These are phyloP conservation scores for Caenorhabditis japonica DNA, from an alignment of 2,888 invertebrate genomes.

Conservation along the genomic window DNA sequence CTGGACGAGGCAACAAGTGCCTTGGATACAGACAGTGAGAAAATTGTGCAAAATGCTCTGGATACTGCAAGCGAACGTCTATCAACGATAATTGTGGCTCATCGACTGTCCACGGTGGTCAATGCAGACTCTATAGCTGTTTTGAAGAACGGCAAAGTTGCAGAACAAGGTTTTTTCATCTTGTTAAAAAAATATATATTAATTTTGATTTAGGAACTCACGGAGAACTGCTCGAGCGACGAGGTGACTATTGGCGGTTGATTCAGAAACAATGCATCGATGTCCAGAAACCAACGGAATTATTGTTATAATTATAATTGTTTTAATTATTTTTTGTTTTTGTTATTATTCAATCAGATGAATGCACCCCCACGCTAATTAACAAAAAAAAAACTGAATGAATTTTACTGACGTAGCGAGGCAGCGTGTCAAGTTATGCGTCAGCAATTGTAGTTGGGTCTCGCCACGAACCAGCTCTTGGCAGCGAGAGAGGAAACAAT, in stretches of 20 bases:
- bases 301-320: no score
- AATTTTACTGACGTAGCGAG: no score
- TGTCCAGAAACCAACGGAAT: no score
- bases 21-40: slow-evolving; percentile 62
- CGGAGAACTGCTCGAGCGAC: slow-evolving; percentile 81
- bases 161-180: no score
- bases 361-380: no score
- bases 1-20: slow-evolving; percentile 54
- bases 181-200: no score
- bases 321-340: not conserved
- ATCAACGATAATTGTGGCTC: slow-evolving; percentile 79
- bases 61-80: slow-evolving; percentile 80
- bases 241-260: slow-evolving; percentile 83
- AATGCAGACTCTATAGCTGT: slow-evolving; percentile 68
- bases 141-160: slow-evolving; percentile 67
- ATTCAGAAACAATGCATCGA: slow-evolving; percentile 53
- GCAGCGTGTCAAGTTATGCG: no score
- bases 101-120: slow-evolving; percentile 79
- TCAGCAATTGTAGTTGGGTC: no score
- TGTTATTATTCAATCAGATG: not conserved
- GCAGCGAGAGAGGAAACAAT: no score
- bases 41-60: slow-evolving; percentile 85
- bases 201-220: no score
- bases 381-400: no score
- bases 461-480: no score